Percentiles rank a stretch among this genome's conserved stretches.
These are phyloP conservation scores for Nomada ferruginata DNA, from an alignment of 2,888 invertebrate genomes.

Conservation along the genomic window DNA sequence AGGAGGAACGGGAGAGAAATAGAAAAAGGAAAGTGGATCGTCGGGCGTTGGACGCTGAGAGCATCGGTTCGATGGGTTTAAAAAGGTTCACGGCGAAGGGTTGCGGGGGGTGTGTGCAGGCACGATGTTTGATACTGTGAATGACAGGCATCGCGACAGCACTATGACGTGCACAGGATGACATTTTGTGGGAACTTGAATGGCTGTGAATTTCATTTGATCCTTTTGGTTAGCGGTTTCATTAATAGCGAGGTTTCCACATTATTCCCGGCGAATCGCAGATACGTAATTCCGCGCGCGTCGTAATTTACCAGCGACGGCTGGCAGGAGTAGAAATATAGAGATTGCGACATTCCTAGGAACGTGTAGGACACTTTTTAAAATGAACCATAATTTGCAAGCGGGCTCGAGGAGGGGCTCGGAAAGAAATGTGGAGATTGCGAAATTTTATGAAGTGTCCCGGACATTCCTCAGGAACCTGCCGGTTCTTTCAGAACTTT, in stretches of 20 bases:
- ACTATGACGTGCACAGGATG: background rate
- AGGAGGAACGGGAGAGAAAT: background rate
- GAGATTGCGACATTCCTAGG: slow-evolving; percentile 39
- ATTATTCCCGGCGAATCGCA: slow-evolving; percentile 4
- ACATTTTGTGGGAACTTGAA: background rate
- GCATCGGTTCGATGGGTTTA: background rate
- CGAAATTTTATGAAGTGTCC: slow-evolving; percentile 38
- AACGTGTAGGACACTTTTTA: slow-evolving; percentile 20
- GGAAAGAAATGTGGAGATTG: slow-evolving; percentile 35
- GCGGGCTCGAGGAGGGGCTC: background rate
- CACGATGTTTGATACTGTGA: no score
- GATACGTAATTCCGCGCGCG: slow-evolving; percentile 5
- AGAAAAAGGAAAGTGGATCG: background rate
- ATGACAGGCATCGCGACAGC: no score
- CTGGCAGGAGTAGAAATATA: slow-evolving; percentile 15
- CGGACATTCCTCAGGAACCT: background rate
- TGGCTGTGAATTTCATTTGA: no score
- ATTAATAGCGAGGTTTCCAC: background rate
- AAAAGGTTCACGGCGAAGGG: background rate
- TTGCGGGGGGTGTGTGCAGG: background rate
- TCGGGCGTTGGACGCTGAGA: background rate
- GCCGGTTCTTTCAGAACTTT: no score
- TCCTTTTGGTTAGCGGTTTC: background rate
- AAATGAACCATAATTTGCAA: slow-evolving; percentile 35
- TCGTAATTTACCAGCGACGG: slow-evolving; percentile 15